phyloP scores from a whole-genome alignment of 2,797 vertebrate genomes.

The Danio tinwini region DNA sequence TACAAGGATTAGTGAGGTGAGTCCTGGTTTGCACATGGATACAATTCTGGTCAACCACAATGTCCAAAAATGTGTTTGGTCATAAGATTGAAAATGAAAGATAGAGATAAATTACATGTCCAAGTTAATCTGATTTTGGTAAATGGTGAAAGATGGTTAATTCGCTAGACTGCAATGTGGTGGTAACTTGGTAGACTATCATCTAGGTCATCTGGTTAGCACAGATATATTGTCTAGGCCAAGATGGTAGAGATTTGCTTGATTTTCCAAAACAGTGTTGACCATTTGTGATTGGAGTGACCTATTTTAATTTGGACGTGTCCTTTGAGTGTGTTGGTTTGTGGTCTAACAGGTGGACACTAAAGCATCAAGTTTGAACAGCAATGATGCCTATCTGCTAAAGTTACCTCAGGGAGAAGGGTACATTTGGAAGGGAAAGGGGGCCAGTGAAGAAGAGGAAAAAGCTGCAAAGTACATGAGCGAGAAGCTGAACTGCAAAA shows the following conservation, averaged over 20 bases:
- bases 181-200: background rate
- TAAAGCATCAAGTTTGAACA: constrained; percentile 82
- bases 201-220: background rate
- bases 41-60: background rate
- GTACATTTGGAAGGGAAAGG: constrained; percentile 86
- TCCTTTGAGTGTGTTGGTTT: background rate
- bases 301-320: background rate
- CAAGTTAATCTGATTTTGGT: background rate
- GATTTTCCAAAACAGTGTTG: background rate
- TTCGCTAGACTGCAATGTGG: background rate
- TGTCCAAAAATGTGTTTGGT: background rate
- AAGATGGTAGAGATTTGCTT: background rate
- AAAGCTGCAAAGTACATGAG: constrained; percentile 81
- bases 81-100: background rate
- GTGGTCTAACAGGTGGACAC: constrained; percentile 80
- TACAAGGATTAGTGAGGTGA: constrained; percentile 90
- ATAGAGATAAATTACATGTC: background rate
- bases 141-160: background rate
- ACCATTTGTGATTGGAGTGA: background rate
- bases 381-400: constrained; percentile 89
- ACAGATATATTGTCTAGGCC: background rate
- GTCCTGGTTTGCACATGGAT: background rate
- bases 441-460: constrained; percentile 85
- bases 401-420: constrained; percentile 78
- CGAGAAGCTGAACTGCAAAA: constrained; percentile 75